These are phyloP conservation scores for Lanistes nyassanus DNA, from an alignment of 1,140 invertebrate species.

Conservation along the genomic window DNA sequence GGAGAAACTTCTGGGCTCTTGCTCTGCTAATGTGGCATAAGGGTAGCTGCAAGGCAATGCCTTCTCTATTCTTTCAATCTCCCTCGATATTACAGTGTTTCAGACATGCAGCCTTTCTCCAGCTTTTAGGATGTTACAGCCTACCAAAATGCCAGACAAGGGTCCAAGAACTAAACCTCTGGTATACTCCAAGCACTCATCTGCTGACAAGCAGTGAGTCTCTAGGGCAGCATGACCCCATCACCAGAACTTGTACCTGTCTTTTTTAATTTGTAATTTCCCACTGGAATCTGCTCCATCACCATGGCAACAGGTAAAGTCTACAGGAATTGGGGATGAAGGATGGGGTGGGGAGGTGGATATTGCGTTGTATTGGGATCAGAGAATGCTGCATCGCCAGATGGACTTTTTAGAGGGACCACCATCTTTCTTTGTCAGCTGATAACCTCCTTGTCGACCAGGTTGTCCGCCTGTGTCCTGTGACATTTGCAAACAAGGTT, in stretches of 20 bases:
- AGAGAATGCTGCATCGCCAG: slow-evolving; percentile 58
- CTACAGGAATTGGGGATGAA: not conserved
- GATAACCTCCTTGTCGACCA: slow-evolving; percentile 41
- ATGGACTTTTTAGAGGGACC: slow-evolving; percentile 52
- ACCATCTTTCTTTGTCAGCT: slow-evolving; percentile 46
- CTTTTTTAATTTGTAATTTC: not conserved
- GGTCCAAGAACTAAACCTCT: too few relatives aligned
- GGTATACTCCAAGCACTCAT: not conserved
- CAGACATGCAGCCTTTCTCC: too few relatives aligned
- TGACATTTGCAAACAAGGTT: slow-evolving; percentile 28
- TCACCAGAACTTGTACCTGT: too few relatives aligned
- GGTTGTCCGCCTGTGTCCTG: slow-evolving; percentile 52
- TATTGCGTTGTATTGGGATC: slow-evolving; percentile 30
- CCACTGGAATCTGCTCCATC: not conserved
- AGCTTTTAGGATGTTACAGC: too few relatives aligned
- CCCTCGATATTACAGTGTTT: too few relatives aligned
- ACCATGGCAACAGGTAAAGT: not conserved
- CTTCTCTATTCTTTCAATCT: too few relatives aligned
- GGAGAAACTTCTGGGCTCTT: too few relatives aligned
- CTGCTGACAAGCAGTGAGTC: not conserved
- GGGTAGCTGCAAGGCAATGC: too few relatives aligned
- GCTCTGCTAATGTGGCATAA: too few relatives aligned
- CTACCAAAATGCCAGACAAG: too few relatives aligned
- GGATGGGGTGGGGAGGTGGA: not conserved
- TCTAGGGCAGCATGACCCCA: not conserved